Conservation (phyloP, 2,113 vertebrate species). For the Phyllostomus hastatus region DNA sequence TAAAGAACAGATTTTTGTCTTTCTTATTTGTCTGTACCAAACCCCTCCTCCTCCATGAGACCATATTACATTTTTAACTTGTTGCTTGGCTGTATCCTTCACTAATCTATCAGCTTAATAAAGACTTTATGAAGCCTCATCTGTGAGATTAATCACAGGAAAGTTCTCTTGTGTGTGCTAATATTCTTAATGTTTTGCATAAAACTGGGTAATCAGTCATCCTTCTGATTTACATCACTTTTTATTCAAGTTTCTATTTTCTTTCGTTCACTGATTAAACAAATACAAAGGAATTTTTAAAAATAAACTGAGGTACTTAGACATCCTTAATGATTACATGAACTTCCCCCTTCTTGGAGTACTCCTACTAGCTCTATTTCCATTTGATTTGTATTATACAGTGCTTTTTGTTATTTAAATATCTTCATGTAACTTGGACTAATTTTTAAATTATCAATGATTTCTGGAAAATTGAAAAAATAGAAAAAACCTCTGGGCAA, state of each 20-base stretch:
- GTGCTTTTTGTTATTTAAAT: background rate
- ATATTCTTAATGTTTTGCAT: background rate
- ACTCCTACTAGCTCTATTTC: background rate
- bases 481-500: background rate
- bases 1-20: background rate
- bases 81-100: background rate
- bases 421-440: background rate
- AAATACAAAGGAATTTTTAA: too few species aligned
- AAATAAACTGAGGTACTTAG: background rate
- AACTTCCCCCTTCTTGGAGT: background rate
- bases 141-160: background rate
- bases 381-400: background rate
- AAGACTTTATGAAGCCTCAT: background rate
- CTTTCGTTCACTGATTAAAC: too few species aligned
- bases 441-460: background rate
- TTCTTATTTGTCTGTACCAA: background rate
- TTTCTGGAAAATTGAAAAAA: background rate
- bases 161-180: background rate
- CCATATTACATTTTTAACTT: background rate
- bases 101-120: background rate
- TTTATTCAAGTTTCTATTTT: too few species aligned
- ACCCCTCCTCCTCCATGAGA: background rate
- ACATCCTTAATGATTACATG: background rate
- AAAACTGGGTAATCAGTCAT: background rate
- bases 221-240: background rate